Base-by-base conservation (phyloP, 2,797 vertebrate genomes). In the Myotis planiceps region DNA sequence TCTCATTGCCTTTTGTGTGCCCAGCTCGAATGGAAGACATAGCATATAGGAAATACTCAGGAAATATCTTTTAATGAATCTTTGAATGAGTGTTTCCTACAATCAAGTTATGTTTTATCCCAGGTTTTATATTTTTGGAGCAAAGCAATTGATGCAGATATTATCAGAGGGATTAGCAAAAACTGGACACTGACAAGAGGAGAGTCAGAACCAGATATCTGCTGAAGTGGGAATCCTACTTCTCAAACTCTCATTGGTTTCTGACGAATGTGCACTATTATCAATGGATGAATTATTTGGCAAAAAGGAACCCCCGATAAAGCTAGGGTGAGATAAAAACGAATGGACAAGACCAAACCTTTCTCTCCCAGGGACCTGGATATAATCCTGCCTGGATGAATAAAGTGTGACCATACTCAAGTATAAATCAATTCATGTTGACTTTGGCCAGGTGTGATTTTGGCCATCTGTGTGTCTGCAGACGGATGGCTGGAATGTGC, bases 361-460 rank as follows among this genome's bases (percentile, higher is more conserved):
- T 74, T 92, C 16, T 71, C n/a, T 6, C 23, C 27, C 14, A 34
- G n/a, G 9, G 27, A 69, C 10, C 76, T 72, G 60, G 9, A 15
- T 72, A 55, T 71, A 79, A 80, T 80, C 25, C 47, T 78, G 18
- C 65, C 83, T 88, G 23, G 42, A 27, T 68, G 9, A 78, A 42
- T 69, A 85, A 82, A 82, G 23, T 23, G 25, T 69, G 42, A 68
- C 79, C 29, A 27, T 14, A 60, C 14, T 79, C 8, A 55, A 93
- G 13, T 37, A 8, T 82, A 60, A 81, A 23, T 58, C 45, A 49
- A 51, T 85, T 63, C 14, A 37, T 80, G 51, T 60, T 32, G 27
- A 68, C 45, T 71, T 65, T 65, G 29, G 37, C 25, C 88, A 85
- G 37, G 8, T 69, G 76, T 95, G 68, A 84, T 78, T 88, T 93